Evolutionary conservation across 23 tunicate genomes (phyloP), one percentile per base, ranked within the genome.

Genomic region (Halocynthia aurantium): DNA sequence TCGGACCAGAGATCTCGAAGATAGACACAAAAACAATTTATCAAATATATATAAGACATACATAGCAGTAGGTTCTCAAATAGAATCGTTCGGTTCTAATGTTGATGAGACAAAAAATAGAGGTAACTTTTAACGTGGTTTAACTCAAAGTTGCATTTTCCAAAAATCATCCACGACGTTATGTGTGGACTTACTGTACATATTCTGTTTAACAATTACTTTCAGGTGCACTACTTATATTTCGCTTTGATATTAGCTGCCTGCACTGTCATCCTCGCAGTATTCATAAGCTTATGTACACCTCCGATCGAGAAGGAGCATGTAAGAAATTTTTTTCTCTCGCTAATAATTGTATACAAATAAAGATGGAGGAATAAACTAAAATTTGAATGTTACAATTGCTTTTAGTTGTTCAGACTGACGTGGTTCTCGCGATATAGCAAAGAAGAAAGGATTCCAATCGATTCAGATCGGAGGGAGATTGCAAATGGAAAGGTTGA

Each of bases 141-240:
- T 4, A 31, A 31, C 44, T 4, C 4, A 31, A 31, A 31, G 44
- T 31, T 31, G 44, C 44, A 31, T 31, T 31, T 31, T 31, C 44
- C 4, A 31, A 31, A 4, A 31, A 31, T 31, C 44, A 31, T 31
- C 44, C 44, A 31, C 44, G 44, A 4, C 44, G 44, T 31, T 31
- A 31, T 31, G 44, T 31, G 44, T 73, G 73, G 17, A 12, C 22
- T 68, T 17, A 12, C 31, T 21, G 15, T 68, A 21, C 40, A 2
- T 53, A 73, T 70, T n/a, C 69, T 15, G 2, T 22, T 12, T 1
- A 69, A 20, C 21, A 21, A 10, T 53, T 70, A 64, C 50, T 83
- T 20, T 75, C 81, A 93, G 98, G 94, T 93, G 51, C 98, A 93
- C 76, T 93, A 93, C 57, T 81, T 93, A 21, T 81, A 93, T 73